These are phyloP conservation scores for Poecilia picta DNA, from an alignment of 2,797 vertebrate species.

Conservation along the genomic window DNA sequence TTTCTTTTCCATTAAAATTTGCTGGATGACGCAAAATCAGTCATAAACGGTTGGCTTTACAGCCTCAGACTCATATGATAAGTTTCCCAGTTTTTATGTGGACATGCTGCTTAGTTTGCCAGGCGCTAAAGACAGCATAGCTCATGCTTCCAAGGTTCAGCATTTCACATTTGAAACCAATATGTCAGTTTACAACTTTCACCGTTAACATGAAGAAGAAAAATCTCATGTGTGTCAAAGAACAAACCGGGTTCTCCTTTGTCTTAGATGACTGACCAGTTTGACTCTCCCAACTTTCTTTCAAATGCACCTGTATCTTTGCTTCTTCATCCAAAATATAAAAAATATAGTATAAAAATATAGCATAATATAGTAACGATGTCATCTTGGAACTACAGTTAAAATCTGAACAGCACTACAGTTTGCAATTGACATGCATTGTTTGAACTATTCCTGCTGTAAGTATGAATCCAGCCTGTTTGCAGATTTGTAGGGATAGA, in stretches of 20 bases:
- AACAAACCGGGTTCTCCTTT: slow-evolving; percentile 1
- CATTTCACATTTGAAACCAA: slow-evolving; percentile 64
- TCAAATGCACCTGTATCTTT: background rate
- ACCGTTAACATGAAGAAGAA: slow-evolving; percentile 39
- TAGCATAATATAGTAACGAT: background rate
- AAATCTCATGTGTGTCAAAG: slow-evolving; percentile 13
- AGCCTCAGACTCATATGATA: slow-evolving; percentile 73
- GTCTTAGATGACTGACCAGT: background rate
- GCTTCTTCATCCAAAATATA: background rate
- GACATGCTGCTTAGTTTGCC: slow-evolving; percentile 65
- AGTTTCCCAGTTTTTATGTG: slow-evolving; percentile 73
- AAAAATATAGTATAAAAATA: background rate
- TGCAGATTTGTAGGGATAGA: slow-evolving; percentile 83
- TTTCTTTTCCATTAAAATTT: slow-evolving; percentile 74
- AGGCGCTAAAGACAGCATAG: slow-evolving; percentile 57
- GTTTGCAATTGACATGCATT: slow-evolving; percentile 44
- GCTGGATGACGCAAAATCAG: slow-evolving; percentile 80
- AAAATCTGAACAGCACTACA: slow-evolving; percentile 53
- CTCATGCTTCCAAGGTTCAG: slow-evolving; percentile 64
- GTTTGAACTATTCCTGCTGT: slow-evolving; percentile 75
- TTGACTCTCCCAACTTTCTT: slow-evolving; percentile 20
- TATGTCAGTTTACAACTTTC: slow-evolving; percentile 64
- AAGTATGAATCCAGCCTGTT: slow-evolving; percentile 81
- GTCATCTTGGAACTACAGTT: slow-evolving; percentile 48
- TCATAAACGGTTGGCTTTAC: slow-evolving; percentile 76